phyloP scores from a whole-genome alignment of 2,797 vertebrate genomes.

The Delichon dasypus region DNA sequence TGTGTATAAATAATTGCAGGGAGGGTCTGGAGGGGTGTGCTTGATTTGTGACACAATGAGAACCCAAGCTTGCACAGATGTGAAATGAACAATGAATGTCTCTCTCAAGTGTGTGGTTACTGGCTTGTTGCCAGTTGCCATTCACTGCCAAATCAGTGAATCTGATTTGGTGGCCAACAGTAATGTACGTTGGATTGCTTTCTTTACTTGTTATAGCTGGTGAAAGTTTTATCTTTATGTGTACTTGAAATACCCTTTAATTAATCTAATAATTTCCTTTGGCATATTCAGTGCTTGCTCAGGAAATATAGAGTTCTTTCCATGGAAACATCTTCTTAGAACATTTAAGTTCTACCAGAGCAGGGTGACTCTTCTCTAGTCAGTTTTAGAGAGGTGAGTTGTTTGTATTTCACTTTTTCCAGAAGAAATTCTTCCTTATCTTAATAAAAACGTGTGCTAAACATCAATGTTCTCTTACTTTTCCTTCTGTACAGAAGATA shows the following conservation, averaged over 20 bases:
- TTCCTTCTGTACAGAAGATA: neutral
- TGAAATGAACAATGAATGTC: neutral
- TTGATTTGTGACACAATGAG: neutral
- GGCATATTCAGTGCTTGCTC: neutral
- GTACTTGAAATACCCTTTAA: neutral
- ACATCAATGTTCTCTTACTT: neutral
- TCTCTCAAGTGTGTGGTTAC: neutral
- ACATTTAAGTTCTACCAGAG: neutral
- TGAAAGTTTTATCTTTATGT: neutral
- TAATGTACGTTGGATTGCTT: neutral
- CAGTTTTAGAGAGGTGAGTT: neutral
- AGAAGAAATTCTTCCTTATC: neutral
- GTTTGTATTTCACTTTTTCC: neutral
- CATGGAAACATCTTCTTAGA: neutral
- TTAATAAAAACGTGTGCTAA: fast-evolving
- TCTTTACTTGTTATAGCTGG: neutral
- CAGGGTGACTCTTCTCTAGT: neutral
- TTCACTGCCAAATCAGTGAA: too few relatives aligned
- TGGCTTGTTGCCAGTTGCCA: too few relatives aligned
- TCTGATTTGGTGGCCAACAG: neutral
- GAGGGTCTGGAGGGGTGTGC: neutral
- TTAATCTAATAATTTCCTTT: neutral
- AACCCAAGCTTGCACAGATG: neutral
- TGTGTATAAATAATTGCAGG: neutral
- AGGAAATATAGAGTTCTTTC: neutral